Conservation (phyloP, 2,797 vertebrate genomes). For the Pipistrellus pipistrellus region DNA sequence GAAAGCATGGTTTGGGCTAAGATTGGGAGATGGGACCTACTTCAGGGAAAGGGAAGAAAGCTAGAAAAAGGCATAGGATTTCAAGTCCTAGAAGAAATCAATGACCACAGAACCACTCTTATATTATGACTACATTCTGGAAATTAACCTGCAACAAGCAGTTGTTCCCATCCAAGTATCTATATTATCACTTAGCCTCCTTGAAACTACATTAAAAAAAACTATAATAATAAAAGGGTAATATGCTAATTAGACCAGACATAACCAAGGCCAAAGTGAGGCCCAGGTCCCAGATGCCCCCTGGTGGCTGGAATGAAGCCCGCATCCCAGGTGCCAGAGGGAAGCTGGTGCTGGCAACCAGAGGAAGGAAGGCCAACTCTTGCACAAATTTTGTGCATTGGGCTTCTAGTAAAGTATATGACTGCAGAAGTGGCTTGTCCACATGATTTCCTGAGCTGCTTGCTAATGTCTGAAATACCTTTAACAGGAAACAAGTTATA, state of each 20-base stretch:
- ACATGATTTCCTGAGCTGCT: conserved; percentile 3
- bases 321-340: too few relatives aligned
- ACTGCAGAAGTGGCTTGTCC: background rate
- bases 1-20: background rate
- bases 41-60: background rate
- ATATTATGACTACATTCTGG: background rate
- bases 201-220: background rate
- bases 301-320: too few relatives aligned
- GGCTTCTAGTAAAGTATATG: too few relatives aligned
- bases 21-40: background rate
- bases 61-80: background rate
- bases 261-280: too few relatives aligned
- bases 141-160: background rate
- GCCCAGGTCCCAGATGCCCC: too few relatives aligned
- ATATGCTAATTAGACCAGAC: too few relatives aligned
- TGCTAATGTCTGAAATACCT: conserved; percentile 63
- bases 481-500: conserved; percentile 59
- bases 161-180: too few relatives aligned
- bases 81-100: background rate
- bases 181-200: background rate
- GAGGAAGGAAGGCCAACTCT: too few relatives aligned
- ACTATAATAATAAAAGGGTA: too few relatives aligned
- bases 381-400: too few relatives aligned
- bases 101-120: background rate
- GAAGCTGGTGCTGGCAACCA: too few relatives aligned